Evolutionary conservation across 2,888 invertebrate species (phyloP).

Genomic region (Tipula helvola): DNA sequence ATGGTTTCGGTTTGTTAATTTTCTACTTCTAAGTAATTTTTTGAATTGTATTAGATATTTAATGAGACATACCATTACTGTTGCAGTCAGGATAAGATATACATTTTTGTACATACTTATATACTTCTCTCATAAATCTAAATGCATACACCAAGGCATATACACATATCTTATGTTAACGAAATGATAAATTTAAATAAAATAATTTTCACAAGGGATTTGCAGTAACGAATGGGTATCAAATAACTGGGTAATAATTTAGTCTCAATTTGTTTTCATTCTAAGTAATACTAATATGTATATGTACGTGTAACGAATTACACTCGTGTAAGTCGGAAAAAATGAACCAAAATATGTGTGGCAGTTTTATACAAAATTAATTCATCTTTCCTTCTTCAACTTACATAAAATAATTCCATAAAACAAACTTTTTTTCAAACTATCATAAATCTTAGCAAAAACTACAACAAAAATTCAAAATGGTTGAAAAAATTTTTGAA

Average conservation of each 20-base stretch:
- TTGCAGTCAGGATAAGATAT: background rate
- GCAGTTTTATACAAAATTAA: too few species aligned
- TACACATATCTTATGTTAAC: background rate
- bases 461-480: background rate
- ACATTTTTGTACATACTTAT: background rate
- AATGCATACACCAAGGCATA: background rate
- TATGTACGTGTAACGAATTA: too few species aligned
- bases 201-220: background rate
- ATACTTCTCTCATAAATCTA: background rate
- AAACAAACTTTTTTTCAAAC: too few species aligned
- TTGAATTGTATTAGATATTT: too few species aligned
- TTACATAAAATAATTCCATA: too few species aligned
- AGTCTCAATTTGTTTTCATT: too few species aligned
- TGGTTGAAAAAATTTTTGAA: background rate
- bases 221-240: background rate
- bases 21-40: too few species aligned
- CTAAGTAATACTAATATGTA: too few species aligned
- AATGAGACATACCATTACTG: background rate
- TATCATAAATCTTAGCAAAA: too few species aligned
- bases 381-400: too few species aligned
- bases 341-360: too few species aligned
- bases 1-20: background rate
- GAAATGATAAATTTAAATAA: background rate
- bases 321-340: too few species aligned
- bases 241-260: background rate